These are phyloP conservation scores for Eclectus roratus DNA, from an alignment of 2,113 vertebrate species.

Conservation along the genomic window DNA sequence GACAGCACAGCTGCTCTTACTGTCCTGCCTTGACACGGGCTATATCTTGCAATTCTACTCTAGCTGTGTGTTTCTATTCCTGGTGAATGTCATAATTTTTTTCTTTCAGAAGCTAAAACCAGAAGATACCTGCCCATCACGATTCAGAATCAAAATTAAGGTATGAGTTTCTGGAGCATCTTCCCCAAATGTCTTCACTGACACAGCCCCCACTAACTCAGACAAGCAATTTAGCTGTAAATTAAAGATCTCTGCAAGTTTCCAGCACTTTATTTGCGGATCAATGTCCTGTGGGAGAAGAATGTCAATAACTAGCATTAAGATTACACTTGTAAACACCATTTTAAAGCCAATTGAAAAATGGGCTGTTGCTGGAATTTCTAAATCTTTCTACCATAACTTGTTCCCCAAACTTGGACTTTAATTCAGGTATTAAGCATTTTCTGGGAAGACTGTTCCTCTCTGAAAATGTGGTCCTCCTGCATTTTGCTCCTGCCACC, in stretches of 20 bases:
- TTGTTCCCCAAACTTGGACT: not conserved
- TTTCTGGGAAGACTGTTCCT: not conserved
- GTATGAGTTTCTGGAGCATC: not conserved
- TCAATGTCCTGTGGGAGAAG: not conserved
- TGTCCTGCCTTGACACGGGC: not conserved
- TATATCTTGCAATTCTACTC: not conserved
- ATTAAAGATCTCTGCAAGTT: not conserved
- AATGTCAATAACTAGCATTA: slow-evolving; percentile 4
- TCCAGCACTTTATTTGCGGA: not conserved
- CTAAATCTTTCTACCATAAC: not conserved
- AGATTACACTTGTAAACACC: not conserved
- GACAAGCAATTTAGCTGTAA: not conserved
- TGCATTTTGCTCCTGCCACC: not conserved
- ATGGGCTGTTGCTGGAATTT: not conserved
- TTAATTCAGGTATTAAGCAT: not conserved
- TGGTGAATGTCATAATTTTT: not conserved
- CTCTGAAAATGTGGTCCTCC: not conserved
- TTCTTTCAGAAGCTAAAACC: not conserved
- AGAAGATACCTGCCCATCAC: not conserved
- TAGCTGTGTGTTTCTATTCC: not conserved
- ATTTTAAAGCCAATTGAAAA: not conserved
- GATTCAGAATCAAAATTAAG: not conserved
- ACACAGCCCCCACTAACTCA: not conserved
- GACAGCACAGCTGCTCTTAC: not conserved
- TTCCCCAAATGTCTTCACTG: not conserved